phyloP scores from a whole-genome alignment of 2,888 invertebrate species.

The Ormyrus nitidulus region DNA sequence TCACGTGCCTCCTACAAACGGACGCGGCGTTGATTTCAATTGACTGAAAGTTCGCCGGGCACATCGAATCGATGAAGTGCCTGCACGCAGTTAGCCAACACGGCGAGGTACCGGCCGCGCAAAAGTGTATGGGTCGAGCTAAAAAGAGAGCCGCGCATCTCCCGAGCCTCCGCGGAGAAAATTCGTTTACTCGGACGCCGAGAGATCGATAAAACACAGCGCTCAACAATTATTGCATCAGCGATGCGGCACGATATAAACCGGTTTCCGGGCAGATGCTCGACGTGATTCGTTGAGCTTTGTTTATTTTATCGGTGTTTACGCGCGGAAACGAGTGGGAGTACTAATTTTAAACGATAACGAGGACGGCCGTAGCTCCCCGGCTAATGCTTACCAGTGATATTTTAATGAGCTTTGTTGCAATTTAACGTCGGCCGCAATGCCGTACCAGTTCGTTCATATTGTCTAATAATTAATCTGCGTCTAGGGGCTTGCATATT shows the following conservation, averaged over 20 bases:
- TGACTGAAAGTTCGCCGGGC: background rate
- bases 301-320: background rate
- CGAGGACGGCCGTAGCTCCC: background rate
- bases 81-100: background rate
- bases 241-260: background rate
- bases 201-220: too few relatives aligned
- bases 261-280: background rate
- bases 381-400: background rate
- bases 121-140: background rate
- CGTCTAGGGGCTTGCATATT: background rate
- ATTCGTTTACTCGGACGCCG: too few relatives aligned
- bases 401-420: constrained; percentile 52
- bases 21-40: background rate
- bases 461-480: constrained; percentile 13
- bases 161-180: too few relatives aligned
- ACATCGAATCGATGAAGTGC: background rate
- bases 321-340: background rate
- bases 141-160: background rate
- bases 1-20: too few relatives aligned
- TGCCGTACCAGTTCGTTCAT: background rate
- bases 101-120: background rate
- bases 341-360: constrained; percentile 18
- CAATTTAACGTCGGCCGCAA: constrained; percentile 30
- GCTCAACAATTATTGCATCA: constrained; percentile 20
- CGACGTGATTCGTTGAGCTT: background rate